phyloP scores from a whole-genome alignment of 2,888 invertebrate genomes.

The Phaedon cochleariae region DNA sequence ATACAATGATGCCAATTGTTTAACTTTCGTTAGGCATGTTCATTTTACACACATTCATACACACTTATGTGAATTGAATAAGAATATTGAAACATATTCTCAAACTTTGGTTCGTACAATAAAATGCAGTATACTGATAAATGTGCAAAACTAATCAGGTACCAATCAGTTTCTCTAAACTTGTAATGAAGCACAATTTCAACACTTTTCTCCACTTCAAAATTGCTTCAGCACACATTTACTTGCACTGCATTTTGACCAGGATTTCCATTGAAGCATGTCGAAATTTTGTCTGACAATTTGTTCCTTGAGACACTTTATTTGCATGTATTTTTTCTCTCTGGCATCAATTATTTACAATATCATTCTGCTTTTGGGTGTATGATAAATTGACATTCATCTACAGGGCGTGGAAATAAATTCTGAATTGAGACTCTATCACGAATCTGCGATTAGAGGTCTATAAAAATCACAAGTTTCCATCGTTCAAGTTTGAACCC shows the following conservation, averaged over 20 bases:
- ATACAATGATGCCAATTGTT: too few species aligned
- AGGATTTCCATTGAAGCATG: constrained; percentile 30
- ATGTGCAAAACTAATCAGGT: constrained; percentile 46
- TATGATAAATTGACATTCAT: too few species aligned
- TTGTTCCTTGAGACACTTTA: neutral
- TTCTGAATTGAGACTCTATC: too few species aligned
- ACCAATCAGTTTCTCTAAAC: constrained; percentile 30
- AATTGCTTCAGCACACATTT: constrained; percentile 56
- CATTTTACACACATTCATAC: neutral
- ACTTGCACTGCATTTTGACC: constrained; percentile 55
- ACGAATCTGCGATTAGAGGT: too few species aligned
- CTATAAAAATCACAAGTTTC: too few species aligned
- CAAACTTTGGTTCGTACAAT: constrained; percentile 29
- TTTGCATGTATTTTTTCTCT: constrained; percentile 12
- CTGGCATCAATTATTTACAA: too few species aligned
- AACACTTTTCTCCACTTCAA: constrained; percentile 42
- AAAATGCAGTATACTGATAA: constrained; percentile 50
- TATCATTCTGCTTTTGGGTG: too few species aligned
- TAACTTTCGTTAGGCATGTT: too few species aligned
- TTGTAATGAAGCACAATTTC: constrained; percentile 38
- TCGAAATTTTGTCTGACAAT: constrained; percentile 6
- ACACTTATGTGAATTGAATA: constrained; percentile 12
- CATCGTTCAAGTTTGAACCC: too few species aligned
- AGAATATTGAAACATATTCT: constrained; percentile 23
- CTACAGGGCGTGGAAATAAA: too few species aligned